phyloP scores from a whole-genome alignment of 2,113 vertebrate genomes.

The Parus major region DNA sequence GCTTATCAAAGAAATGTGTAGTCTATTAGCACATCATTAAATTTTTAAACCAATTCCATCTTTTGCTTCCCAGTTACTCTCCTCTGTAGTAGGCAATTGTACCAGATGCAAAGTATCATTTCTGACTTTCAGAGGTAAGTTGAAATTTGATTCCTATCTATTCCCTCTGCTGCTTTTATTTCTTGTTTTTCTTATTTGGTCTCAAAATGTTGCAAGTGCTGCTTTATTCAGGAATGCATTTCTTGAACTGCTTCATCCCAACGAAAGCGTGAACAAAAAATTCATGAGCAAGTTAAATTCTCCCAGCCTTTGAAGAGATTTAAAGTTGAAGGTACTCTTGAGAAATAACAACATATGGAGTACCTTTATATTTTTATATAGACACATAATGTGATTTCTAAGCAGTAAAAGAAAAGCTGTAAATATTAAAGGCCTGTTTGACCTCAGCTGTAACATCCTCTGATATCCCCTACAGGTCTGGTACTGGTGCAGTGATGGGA shows the following conservation, averaged over 20 bases:
- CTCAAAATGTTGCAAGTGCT: slow-evolving; percentile 1
- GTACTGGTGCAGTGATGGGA: fast-evolving
- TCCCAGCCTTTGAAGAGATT: slow-evolving; percentile 15
- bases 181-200: slow-evolving; percentile 28
- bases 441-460: background rate
- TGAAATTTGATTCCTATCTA: background rate
- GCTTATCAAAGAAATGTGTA: slow-evolving; percentile 44
- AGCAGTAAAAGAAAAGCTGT: background rate
- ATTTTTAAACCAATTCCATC: slow-evolving; percentile 11
- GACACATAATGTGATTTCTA: background rate
- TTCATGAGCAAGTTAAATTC: background rate
- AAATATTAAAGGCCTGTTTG: background rate
- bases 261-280: slow-evolving; percentile 48
- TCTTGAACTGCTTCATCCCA: slow-evolving; percentile 36
- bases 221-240: slow-evolving; percentile 33
- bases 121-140: background rate
- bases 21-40: slow-evolving; percentile 44
- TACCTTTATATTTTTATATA: background rate
- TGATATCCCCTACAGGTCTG: background rate
- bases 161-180: background rate
- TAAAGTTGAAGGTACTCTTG: background rate
- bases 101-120: slow-evolving; percentile 8
- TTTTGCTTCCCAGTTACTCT: slow-evolving; percentile 15
- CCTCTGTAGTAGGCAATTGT: background rate
- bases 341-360: background rate